These are phyloP conservation scores for Caenorhabditis sp. DNA, from an alignment of 2,888 invertebrate species.

Conservation along the genomic window DNA sequence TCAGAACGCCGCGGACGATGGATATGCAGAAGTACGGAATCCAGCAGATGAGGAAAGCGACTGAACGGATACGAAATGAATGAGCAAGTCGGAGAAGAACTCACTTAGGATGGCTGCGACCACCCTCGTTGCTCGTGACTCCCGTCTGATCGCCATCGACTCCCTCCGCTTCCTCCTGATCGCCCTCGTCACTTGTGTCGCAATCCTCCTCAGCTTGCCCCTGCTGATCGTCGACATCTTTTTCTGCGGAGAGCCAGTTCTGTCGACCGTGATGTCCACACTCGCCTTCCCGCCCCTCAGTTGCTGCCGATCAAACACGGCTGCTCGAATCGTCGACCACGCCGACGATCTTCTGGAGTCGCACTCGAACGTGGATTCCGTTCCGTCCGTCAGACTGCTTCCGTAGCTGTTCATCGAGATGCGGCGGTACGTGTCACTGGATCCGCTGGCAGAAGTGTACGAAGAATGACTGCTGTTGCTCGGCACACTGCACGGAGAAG, in stretches of 20 bases:
- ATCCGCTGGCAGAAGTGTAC: constrained; percentile 67
- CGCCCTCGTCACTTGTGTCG: constrained; percentile 72
- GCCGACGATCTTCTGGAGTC: constrained; percentile 70
- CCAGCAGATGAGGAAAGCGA: constrained; percentile 74
- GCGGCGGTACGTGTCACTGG: constrained; percentile 63
- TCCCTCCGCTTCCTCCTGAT: constrained; percentile 71
- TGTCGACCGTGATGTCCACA: constrained; percentile 61
- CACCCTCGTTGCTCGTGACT: constrained; percentile 70
- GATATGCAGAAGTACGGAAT: constrained; percentile 70
- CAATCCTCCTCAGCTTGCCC: constrained; percentile 69
- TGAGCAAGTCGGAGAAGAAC: not conserved
- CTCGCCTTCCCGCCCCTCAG: constrained; percentile 52
- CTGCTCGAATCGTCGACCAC: constrained; percentile 70
- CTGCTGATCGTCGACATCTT: constrained; percentile 68
- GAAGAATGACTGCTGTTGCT: constrained; percentile 70
- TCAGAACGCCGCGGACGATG: constrained; percentile 67
- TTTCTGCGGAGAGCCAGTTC: constrained; percentile 50
- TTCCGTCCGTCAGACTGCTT: constrained; percentile 68
- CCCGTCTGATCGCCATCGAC: constrained; percentile 69
- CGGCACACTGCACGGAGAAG: constrained; percentile 68
- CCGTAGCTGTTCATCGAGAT: constrained; percentile 73
- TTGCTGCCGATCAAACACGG: constrained; percentile 63
- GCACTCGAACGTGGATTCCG: constrained; percentile 68
- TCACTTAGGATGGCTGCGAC: constrained; percentile 73
- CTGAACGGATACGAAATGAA: constrained; percentile 50